Percentiles rank a stretch among this genome's conserved stretches.
These are phyloP conservation scores for Arvicanthis niloticus DNA, from an alignment of 2,113 vertebrate species.

Conservation along the genomic window DNA sequence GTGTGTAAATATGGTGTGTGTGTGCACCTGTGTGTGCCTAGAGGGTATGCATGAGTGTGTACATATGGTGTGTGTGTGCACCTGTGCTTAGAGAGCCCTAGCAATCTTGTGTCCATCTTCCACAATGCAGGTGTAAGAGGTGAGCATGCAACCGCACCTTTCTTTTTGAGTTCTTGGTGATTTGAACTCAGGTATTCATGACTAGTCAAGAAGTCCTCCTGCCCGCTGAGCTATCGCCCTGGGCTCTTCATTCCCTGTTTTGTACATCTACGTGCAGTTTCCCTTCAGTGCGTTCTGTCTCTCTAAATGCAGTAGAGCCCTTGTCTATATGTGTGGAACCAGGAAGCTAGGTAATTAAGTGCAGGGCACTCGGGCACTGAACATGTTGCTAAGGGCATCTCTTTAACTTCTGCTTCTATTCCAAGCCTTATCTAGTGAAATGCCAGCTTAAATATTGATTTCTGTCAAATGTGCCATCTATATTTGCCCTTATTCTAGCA, in stretches of 20 bases:
- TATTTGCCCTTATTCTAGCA: conserved; percentile 33
- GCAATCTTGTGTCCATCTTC: background rate
- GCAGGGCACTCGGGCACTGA: background rate
- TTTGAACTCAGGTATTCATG: background rate
- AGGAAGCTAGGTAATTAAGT: background rate
- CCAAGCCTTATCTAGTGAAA: conserved; percentile 45
- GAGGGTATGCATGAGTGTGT: background rate
- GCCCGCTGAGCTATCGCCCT: background rate
- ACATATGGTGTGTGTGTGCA: background rate
- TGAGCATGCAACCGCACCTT: background rate
- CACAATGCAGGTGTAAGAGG: background rate
- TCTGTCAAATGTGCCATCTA: background rate
- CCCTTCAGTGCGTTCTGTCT: background rate
- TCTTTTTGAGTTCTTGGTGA: background rate
- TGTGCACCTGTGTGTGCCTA: too few species aligned
- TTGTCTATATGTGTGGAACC: background rate
- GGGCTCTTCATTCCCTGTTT: background rate
- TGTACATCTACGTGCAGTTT: background rate
- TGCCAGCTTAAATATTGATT: conserved; percentile 16
- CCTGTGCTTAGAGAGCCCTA: background rate
- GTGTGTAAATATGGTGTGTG: too few species aligned
- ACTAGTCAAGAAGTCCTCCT: background rate
- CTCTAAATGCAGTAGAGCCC: background rate
- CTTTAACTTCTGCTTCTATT: conserved; percentile 50
- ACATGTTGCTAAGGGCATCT: background rate